Conservation (phyloP, 2,797 vertebrate genomes). For the Muraenolepis orangiensis region DNA sequence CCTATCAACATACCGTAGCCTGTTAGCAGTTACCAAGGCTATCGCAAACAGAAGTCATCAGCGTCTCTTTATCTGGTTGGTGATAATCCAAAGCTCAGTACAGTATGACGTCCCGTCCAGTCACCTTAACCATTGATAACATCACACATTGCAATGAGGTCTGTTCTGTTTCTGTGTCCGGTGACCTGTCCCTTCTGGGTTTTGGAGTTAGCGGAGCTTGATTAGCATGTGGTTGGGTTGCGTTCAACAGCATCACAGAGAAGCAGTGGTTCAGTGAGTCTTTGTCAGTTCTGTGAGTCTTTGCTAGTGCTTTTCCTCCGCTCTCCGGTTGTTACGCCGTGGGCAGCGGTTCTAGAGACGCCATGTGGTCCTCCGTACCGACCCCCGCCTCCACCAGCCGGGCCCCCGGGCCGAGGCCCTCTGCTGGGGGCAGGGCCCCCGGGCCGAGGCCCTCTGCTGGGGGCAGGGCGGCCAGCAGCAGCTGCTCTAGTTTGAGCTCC, state of each 20-base stretch:
- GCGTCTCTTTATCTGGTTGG: not conserved
- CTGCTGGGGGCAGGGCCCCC: conserved; percentile 33
- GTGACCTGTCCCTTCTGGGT: not conserved
- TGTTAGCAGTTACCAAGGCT: not conserved
- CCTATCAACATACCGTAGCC: not conserved
- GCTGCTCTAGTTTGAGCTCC: conserved; percentile 69
- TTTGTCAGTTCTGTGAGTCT: not conserved
- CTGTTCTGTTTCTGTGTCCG: too few relatives aligned
- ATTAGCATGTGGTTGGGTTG: not conserved
- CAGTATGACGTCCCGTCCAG: too few relatives aligned
- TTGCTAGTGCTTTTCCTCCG: not conserved
- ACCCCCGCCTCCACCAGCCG: not conserved
- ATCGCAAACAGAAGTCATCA: not conserved
- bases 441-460: conserved; percentile 10
- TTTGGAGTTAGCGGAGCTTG: not conserved
- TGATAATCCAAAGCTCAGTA: not conserved
- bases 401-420: not conserved
- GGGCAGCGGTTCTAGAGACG: not conserved
- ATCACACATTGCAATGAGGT: too few relatives aligned
- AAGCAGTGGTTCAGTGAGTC: not conserved
- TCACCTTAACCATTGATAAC: not conserved
- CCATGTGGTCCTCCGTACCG: not conserved
- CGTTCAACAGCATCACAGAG: too few relatives aligned
- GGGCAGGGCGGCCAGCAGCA: conserved; percentile 51
- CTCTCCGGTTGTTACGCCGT: not conserved